Percentiles rank a stretch among this genome's conserved stretches.
Conservation (phyloP, 2,888 invertebrate species). For the Drosophila pegasa region DNA sequence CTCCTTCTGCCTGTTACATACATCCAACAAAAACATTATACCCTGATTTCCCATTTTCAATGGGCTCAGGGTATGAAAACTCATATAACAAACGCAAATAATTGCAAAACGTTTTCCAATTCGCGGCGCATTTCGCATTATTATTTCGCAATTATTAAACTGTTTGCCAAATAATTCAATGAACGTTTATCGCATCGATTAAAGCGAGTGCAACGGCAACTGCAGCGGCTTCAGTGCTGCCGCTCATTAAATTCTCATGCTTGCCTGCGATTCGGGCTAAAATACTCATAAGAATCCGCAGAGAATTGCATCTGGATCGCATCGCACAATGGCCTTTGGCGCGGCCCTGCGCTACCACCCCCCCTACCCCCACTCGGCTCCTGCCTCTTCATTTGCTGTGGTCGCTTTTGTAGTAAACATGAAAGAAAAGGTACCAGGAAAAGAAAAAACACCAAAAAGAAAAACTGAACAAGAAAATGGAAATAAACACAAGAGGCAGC, state of each 20-base stretch:
- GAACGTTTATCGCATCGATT: constrained; percentile 15
- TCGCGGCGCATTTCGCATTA: constrained; percentile 1
- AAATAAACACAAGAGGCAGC: constrained; percentile 30
- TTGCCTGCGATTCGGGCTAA: constrained; percentile 65
- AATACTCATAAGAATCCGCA: constrained; percentile 36
- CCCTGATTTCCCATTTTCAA: too few species aligned
- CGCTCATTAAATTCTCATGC: constrained; percentile 77
- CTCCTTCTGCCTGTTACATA: too few species aligned
- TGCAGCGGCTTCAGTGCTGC: constrained; percentile 14
- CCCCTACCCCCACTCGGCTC: too few species aligned
- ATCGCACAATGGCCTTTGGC: constrained; percentile 37
- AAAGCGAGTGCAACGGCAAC: constrained; percentile 17
- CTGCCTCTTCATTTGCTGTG: constrained; percentile 56
- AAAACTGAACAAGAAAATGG: constrained; percentile 2
- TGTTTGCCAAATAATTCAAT: constrained; percentile 4
- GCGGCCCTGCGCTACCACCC: too few species aligned
- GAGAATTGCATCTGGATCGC: constrained; percentile 13
- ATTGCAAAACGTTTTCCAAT: constrained; percentile 28
- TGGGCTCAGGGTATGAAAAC: too few species aligned
- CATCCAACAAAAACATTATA: too few species aligned
- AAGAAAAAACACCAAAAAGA: too few species aligned
- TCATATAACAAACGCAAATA: constrained; percentile 60
- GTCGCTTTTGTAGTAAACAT: constrained; percentile 53
- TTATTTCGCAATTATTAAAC: constrained; percentile 21
- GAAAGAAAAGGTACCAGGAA: constrained; percentile 41